A percentile compares a stretch with the other conserved stretches of the same genome.
Evolutionary conservation across 1,140 invertebrate genomes (phyloP).

Genomic region (Bombus impatiens): DNA sequence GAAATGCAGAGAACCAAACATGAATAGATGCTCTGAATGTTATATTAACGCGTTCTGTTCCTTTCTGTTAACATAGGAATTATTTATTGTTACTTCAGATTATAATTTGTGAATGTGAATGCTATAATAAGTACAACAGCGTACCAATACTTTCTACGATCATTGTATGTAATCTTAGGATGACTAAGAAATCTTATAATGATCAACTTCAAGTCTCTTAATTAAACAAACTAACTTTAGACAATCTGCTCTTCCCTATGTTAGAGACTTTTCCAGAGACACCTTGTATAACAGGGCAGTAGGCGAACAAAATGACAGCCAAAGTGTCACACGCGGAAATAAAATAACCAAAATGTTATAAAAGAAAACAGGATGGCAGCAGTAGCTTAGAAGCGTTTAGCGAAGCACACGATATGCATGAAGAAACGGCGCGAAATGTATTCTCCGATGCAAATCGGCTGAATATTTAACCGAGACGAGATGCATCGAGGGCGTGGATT

Average conservation of each 20-base stretch:
- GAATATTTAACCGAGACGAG: slow-evolving; percentile 5
- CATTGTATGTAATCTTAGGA: too few relatives aligned
- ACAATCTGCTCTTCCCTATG: too few relatives aligned
- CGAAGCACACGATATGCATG: neutral
- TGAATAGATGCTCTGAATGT: too few relatives aligned
- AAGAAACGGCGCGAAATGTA: neutral
- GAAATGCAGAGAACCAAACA: too few relatives aligned
- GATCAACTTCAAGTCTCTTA: too few relatives aligned
- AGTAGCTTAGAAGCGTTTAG: neutral
- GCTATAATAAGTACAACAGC: too few relatives aligned
- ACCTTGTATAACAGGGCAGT: neutral
- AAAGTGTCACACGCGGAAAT: neutral
- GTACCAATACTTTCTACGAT: too few relatives aligned
- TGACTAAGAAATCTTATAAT: too few relatives aligned
- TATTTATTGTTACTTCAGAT: too few relatives aligned
- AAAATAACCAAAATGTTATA: neutral
- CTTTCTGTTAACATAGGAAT: too few relatives aligned
- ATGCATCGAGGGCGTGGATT: neutral
- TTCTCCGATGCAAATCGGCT: slow-evolving; percentile 6
- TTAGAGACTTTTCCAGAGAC: neutral
- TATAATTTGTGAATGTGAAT: too few relatives aligned
- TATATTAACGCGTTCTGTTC: fast-evolving
- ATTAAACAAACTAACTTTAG: too few relatives aligned
- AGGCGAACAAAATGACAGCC: neutral
- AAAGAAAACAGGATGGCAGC: neutral